Evolutionary conservation across 2,113 vertebrate species (phyloP).

Genomic region (Cavia aperea): DNA sequence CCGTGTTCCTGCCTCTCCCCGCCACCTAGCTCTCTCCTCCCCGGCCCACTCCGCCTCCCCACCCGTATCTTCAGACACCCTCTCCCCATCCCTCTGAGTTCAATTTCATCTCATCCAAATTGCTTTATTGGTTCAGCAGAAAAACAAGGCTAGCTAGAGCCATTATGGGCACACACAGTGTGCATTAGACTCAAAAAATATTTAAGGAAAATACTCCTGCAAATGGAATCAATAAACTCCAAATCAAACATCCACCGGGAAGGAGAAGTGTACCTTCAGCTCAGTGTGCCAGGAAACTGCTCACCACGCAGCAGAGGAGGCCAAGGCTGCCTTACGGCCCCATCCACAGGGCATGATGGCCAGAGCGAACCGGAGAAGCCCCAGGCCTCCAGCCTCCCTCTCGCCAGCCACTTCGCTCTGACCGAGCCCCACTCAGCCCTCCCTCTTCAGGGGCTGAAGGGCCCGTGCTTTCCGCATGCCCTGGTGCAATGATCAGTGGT

Average conservation of each 20-base stretch:
- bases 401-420: background rate
- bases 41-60: background rate
- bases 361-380: background rate
- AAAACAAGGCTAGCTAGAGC: slow-evolving; percentile 55
- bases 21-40: rapidly evolving
- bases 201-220: slow-evolving; percentile 68
- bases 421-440: background rate
- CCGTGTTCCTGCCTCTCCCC: background rate
- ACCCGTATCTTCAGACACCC: slow-evolving; percentile 44
- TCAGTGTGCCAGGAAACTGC: background rate
- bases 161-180: slow-evolving; percentile 11
- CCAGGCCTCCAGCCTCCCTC: background rate
- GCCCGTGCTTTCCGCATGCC: background rate
- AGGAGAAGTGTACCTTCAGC: slow-evolving; percentile 44
- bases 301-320: slow-evolving; percentile 38
- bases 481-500: slow-evolving; percentile 36
- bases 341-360: background rate
- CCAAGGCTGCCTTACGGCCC: background rate
- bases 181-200: slow-evolving; percentile 67
- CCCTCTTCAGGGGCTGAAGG: background rate
- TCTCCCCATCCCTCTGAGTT: slow-evolving; percentile 47
- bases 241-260: slow-evolving; percentile 45
- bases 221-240: slow-evolving; percentile 72
- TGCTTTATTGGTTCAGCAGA: slow-evolving; percentile 65
- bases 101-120: slow-evolving; percentile 69